These are phyloP conservation scores for Megalops atlanticus DNA, from an alignment of 2,113 vertebrate genomes.

Conservation along the genomic window DNA sequence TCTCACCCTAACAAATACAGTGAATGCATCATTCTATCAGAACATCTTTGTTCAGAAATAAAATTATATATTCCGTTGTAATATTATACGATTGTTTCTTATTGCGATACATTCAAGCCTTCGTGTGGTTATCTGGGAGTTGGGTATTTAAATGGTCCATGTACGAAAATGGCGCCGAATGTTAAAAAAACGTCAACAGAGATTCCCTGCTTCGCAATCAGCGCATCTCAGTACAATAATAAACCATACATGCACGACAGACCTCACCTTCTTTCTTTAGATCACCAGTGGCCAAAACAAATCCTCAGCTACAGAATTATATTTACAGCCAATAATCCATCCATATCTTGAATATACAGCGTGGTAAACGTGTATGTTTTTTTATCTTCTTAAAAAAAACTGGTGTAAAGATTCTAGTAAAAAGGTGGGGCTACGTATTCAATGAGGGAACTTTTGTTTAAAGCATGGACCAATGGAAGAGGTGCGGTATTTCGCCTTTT, in stretches of 20 bases:
- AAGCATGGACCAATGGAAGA: constrained; percentile 56
- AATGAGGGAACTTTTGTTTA: constrained; percentile 57
- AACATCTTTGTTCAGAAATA: not conserved
- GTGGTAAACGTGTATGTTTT: constrained; percentile 39
- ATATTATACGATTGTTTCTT: constrained; percentile 1
- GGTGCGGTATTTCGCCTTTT: constrained; percentile 15
- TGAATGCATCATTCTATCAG: not conserved
- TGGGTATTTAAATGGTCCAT: constrained; percentile 43
- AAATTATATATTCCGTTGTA: not conserved
- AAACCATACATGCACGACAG: constrained; percentile 21
- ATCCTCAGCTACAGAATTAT: constrained; percentile 20
- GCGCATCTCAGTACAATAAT: constrained; percentile 37
- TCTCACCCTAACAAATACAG: not conserved
- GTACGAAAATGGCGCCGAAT: constrained; percentile 74
- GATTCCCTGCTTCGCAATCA: constrained; percentile 46
- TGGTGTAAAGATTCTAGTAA: constrained; percentile 59
- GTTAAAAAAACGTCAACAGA: constrained; percentile 62
- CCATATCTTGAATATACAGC: constrained; percentile 26
- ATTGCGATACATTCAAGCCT: not conserved
- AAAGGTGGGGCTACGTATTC: constrained; percentile 46
- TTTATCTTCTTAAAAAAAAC: constrained; percentile 43
- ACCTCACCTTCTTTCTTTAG: constrained; percentile 47
- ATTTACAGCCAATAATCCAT: constrained; percentile 28
- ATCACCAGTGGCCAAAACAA: constrained; percentile 33
- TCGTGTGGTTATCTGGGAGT: constrained; percentile 36